Conservation (phyloP, 2,797 vertebrate species). For the Lates japonicus region DNA sequence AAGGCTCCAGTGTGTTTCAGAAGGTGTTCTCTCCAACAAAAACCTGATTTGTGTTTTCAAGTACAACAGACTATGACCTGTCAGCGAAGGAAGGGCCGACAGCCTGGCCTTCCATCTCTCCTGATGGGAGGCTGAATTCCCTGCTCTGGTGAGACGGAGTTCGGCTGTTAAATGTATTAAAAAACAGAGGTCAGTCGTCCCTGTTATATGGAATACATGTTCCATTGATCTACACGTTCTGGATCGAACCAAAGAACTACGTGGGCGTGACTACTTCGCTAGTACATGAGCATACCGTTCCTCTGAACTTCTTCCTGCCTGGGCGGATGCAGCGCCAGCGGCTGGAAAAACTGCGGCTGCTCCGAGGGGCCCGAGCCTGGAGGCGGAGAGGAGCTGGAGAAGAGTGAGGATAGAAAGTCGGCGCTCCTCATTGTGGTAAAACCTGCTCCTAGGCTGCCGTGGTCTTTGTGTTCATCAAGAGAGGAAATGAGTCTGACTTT, state of each 20-base stretch:
- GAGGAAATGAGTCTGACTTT: slow-evolving; percentile 5
- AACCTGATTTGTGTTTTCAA: slow-evolving; percentile 70
- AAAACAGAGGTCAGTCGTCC: neutral
- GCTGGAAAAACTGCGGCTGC: slow-evolving; percentile 89
- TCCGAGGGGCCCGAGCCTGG: slow-evolving; percentile 85
- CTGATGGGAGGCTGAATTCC: slow-evolving; percentile 92
- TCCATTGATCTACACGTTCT: slow-evolving; percentile 94
- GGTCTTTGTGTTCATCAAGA: neutral
- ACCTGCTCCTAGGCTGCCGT: neutral
- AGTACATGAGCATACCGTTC: slow-evolving; percentile 93
- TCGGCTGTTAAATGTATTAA: neutral
- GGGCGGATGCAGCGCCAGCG: slow-evolving; percentile 89
- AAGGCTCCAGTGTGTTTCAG: neutral
- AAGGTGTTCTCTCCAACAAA: neutral
- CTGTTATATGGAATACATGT: slow-evolving; percentile 62
- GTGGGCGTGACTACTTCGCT: slow-evolving; percentile 93
- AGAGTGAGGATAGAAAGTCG: slow-evolving; percentile 79
- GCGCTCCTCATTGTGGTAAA: too few species aligned
- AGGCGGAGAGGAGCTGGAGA: slow-evolving; percentile 92
- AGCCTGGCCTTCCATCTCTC: slow-evolving; percentile 93
- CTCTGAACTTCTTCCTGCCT: slow-evolving; percentile 94
- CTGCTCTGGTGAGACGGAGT: slow-evolving; percentile 88
- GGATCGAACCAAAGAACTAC: slow-evolving; percentile 95
- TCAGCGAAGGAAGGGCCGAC: slow-evolving; percentile 93
- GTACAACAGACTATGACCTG: slow-evolving; percentile 94